Conservation (phyloP, 2,113 vertebrate species). For the Bambusicola thoracicus region DNA sequence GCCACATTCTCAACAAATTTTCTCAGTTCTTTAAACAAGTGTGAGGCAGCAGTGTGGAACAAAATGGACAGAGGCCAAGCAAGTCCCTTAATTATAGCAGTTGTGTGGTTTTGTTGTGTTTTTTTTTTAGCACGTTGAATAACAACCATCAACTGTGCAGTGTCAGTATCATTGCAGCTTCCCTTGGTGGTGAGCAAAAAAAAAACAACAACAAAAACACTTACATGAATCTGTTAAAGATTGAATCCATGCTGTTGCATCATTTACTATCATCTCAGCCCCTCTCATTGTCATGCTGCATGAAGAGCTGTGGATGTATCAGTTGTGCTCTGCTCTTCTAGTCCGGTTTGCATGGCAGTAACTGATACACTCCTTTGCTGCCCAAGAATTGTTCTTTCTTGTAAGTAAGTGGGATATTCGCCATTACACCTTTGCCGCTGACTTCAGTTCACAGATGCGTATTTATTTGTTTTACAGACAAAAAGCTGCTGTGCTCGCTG, state of each 20-base stretch:
- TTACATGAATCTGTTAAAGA: background rate
- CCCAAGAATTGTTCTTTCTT: background rate
- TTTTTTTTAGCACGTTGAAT: slow-evolving; percentile 6
- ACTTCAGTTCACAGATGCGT: background rate
- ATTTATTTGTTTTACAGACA: background rate
- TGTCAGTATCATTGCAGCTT: slow-evolving; percentile 9
- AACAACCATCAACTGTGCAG: background rate
- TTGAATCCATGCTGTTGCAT: background rate
- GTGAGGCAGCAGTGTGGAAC: slow-evolving; percentile 48
- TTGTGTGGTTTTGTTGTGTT: too few relatives aligned
- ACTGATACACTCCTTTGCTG: background rate
- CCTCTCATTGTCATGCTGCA: slow-evolving; percentile 30
- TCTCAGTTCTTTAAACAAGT: slow-evolving; percentile 42
- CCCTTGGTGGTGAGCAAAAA: background rate
- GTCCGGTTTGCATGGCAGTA: slow-evolving; percentile 17
- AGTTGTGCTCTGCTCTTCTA: slow-evolving; percentile 43
- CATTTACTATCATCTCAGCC: slow-evolving; percentile 6
- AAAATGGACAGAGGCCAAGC: slow-evolving; percentile 41
- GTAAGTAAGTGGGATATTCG: background rate
- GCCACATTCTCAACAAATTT: slow-evolving; percentile 39
- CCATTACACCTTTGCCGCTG: background rate
- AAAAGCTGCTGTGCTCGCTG: background rate
- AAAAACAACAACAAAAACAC: background rate
- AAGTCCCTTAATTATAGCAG: slow-evolving; percentile 27
- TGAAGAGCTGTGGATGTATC: background rate